Conservation (phyloP, 2,888 invertebrate species). For the Eupsilia transversa region DNA sequence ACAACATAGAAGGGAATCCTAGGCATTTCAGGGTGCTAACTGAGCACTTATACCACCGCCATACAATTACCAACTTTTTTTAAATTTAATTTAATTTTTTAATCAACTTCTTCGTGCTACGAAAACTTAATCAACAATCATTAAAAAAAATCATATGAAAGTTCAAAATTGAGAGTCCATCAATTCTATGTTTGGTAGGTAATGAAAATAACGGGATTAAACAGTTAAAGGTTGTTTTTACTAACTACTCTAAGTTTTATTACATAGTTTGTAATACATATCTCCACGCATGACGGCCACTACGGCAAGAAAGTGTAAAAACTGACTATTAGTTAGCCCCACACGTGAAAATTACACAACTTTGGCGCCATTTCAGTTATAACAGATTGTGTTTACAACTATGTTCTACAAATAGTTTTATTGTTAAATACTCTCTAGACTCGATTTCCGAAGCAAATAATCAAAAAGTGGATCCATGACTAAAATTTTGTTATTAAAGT, state of each 20-base stretch:
- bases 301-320: slow-evolving; percentile 57
- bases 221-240: background rate
- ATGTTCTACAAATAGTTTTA: slow-evolving; percentile 54
- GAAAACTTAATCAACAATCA: too few relatives aligned
- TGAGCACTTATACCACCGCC: too few relatives aligned
- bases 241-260: slow-evolving; percentile 11
- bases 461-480: background rate
- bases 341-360: slow-evolving; percentile 58
- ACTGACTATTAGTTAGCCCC: slow-evolving; percentile 26
- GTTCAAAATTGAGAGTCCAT: background rate
- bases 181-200: background rate
- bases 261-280: slow-evolving; percentile 30
- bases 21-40: too few relatives aligned
- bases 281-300: slow-evolving; percentile 51
- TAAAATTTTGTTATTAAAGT: background rate
- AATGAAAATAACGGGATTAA: slow-evolving; percentile 25
- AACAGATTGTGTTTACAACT: slow-evolving; percentile 48
- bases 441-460: slow-evolving; percentile 3
- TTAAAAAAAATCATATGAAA: background rate
- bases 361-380: slow-evolving; percentile 57
- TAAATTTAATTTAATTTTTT: too few relatives aligned
- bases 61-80: too few relatives aligned
- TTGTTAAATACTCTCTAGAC: slow-evolving; percentile 13
- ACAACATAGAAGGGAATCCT: too few relatives aligned
- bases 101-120: too few relatives aligned